A percentile compares a stretch with the other conserved stretches of the same genome.
These are phyloP conservation scores for Standfussiana lucernea DNA, from an alignment of 2,888 invertebrate genomes.

Conservation along the genomic window DNA sequence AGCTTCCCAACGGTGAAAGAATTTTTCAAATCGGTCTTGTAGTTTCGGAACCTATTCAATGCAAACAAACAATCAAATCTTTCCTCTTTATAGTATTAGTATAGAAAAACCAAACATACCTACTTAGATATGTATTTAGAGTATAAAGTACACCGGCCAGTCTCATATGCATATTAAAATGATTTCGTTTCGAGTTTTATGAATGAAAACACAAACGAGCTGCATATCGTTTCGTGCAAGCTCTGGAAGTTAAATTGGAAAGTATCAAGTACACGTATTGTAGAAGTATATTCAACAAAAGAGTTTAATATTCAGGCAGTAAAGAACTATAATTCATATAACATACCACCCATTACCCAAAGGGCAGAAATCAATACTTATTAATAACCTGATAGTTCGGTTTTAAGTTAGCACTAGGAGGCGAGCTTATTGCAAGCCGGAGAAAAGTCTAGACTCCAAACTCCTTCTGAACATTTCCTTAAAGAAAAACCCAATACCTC, in stretches of 20 bases:
- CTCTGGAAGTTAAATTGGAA: slow-evolving; percentile 53
- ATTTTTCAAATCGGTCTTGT: no score
- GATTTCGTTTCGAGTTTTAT: slow-evolving; percentile 29
- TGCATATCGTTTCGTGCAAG: slow-evolving; percentile 33
- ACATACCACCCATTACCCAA: background rate
- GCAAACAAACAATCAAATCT: no score
- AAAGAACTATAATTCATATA: background rate
- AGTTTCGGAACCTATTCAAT: no score
- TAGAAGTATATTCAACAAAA: slow-evolving; percentile 10
- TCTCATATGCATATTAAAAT: slow-evolving; percentile 35
- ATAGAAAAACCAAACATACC: no score
- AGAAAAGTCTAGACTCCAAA: no score
- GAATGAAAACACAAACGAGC: slow-evolving; percentile 19
- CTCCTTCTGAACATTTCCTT: no score
- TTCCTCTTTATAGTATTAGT: no score
- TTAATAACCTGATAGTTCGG: no score
- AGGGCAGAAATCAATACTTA: background rate
- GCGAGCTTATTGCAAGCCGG: no score
- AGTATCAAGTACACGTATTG: slow-evolving; percentile 39
- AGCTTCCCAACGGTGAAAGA: no score
- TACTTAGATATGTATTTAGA: background rate
- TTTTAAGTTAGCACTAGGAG: no score
- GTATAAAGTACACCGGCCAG: slow-evolving; percentile 8
- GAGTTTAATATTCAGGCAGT: background rate
- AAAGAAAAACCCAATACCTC: background rate